Base-by-base conservation (phyloP, 1,140 invertebrate genomes). In the Caligus rogercresseyi region DNA sequence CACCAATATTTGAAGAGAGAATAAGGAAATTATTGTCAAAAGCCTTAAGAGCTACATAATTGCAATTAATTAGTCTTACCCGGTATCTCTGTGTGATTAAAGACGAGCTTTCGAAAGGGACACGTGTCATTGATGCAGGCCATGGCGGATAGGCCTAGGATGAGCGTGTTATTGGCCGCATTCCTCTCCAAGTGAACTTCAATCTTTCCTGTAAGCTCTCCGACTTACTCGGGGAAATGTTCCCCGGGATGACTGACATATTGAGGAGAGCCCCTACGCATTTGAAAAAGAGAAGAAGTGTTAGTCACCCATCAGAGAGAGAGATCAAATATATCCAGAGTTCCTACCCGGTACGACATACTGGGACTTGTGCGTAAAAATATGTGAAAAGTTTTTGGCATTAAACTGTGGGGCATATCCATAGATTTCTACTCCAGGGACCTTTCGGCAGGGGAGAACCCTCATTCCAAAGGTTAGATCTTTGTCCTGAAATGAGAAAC, bases 351-450 rank as follows among this genome's bases (percentile, higher is more conserved):
- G 57, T 26, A 60, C 18, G 15, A 24, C 57, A 31, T 60, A 60
- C 16, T 60, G 24, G 13, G 23, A 26, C 25, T 25, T 43, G 26
- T 60, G 57, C 1, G 26, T 43, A 31, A 60, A 60, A 60, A 60
- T 31, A 25, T 60, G 57, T 13, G 57, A 60, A 25, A 60, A 60
- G 26, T 60, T 60, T 15, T 60, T 31, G 57, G 3, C 26, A 60
- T 60, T 23, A 19, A 60, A 60, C 43, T 60, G 57, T 25, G 57
- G 57, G 16, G 57, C 57, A 52, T 21, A 60, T n/a, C 57, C 57
- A 25, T 25, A 60, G 18, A 60, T 31, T 43, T 60, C 26, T 15
- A 60, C 57, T 1, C 57, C 57, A 13, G 57, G 57, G 57, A 25
- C 20, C 3, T 60, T 21, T 14, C 26, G 23, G 51, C 57, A 60